A percentile compares a stretch with the other conserved stretches of the same genome.
Evolutionary conservation across 2,797 vertebrate genomes (phyloP).

Genomic region (Periparus ater): DNA sequence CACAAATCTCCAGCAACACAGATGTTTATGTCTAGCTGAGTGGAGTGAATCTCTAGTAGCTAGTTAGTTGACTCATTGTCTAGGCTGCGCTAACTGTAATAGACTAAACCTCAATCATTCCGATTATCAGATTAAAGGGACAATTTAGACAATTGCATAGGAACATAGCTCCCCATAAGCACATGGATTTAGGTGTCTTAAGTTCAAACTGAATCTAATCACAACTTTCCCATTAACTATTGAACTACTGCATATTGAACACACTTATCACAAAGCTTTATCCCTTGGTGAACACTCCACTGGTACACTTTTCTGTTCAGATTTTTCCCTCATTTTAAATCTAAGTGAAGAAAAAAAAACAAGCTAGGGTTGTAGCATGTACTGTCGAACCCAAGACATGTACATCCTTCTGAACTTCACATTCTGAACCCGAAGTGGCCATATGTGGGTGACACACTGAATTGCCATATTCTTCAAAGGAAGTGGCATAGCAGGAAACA

Average conservation of each 20-base stretch:
- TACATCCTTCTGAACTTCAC: not conserved
- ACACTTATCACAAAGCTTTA: not conserved
- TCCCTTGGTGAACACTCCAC: not conserved
- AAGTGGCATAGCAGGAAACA: not conserved
- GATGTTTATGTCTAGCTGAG: not conserved
- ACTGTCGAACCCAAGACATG: not conserved
- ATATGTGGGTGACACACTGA: rapidly evolving
- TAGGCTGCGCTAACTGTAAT: not conserved
- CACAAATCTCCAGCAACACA: not conserved
- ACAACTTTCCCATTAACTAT: not conserved
- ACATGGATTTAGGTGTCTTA: not conserved
- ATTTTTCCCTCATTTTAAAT: not conserved
- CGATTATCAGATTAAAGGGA: not conserved
- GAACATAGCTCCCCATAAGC: not conserved
- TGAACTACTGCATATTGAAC: not conserved
- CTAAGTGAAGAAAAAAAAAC: not conserved
- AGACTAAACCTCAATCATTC: not conserved
- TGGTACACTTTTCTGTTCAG: not conserved
- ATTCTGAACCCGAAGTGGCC: not conserved
- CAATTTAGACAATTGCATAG: not conserved
- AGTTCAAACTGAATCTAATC: not conserved
- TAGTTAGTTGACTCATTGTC: not conserved
- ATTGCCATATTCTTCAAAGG: not conserved
- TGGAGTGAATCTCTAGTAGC: not conserved
- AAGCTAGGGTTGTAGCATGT: not conserved